These are phyloP conservation scores for Styela plicata DNA, from an alignment of 23 tunicate genomes.

Conservation along the genomic window DNA sequence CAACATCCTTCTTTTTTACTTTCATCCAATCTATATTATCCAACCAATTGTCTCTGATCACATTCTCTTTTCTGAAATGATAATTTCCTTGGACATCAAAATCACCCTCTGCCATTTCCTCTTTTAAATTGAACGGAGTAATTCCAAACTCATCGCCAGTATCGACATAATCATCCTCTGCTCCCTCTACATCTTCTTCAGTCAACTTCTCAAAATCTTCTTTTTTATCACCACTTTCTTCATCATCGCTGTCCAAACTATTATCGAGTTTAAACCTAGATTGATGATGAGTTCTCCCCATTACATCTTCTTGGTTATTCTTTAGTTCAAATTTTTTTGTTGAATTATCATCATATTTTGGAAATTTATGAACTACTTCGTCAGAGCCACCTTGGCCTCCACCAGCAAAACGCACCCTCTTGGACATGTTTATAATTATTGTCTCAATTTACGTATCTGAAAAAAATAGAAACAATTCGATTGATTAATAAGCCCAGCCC, in stretches of 20 bases:
- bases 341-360: constrained; percentile 33
- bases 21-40: constrained; percentile 89
- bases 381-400: constrained; percentile 1
- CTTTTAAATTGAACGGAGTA: constrained; percentile 90
- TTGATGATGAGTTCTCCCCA: background rate
- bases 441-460: too few species aligned
- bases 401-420: constrained; percentile 62
- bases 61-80: constrained; percentile 81
- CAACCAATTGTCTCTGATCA: constrained; percentile 86
- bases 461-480: too few species aligned
- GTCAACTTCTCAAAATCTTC: constrained; percentile 59
- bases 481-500: too few species aligned
- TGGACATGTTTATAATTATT: constrained; percentile 45
- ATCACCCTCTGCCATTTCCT: constrained; percentile 95
- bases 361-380: constrained; percentile 13
- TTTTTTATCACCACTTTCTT: constrained; percentile 45
- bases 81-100: constrained; percentile 84
- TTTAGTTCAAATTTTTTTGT: constrained; percentile 22
- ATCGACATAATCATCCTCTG: constrained; percentile 72
- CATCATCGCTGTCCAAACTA: constrained; percentile 86
- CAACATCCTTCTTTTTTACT: constrained; percentile 10
- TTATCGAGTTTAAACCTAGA: constrained; percentile 25
- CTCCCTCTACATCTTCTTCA: constrained; percentile 95
- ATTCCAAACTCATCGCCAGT: constrained; percentile 65
- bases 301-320: constrained; percentile 10